Evolutionary conservation across 2,888 invertebrate genomes (phyloP), one percentile per base, ranked within the genome.

Genomic region (Entomobrya multifasciata): DNA sequence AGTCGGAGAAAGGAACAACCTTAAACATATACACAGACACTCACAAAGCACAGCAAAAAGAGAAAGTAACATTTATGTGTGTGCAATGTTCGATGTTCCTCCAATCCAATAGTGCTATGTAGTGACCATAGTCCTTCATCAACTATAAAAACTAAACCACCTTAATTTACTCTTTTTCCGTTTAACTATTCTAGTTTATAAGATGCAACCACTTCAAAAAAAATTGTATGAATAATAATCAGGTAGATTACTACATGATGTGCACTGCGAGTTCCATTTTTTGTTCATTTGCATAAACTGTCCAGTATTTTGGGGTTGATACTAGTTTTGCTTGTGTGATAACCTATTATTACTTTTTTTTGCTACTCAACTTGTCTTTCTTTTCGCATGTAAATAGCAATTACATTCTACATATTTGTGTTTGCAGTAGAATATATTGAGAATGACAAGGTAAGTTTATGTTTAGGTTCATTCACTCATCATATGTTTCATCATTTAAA

Each of bases 401-500:
- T 2, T 57, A n/a, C n/a, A n/a, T 36, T 36, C 5, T 52, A 52
- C 17, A 52, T 62, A 22, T 5, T n/a, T 67, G 67, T 30, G 41
- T 36, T 20, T 41, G 22, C 20, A 41, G 67, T 52, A 30, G 11
- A 49, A 3, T 47, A 70, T 8, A 36, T 36, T 36, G 8, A 36
- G 8, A 36, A 6, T 36, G 36, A 8, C 36, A 36, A 36, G 36
- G 22, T 52, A 72, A 49, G 49, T 27, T 49, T n/a, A 27, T 52
- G 17, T 17, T 8, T 22, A 27, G 22, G n/a, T 27, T 27, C 72
- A 27, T 30, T 20, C 6, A 47, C 22, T 44, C 25, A 72, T 36
- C 36, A 72, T 52, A 72, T 44, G 72, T 72, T 72, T 60, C 25
- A 27, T 67, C 77, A 77, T 84, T 77, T 67, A 84, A 84, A 77